Evolutionary conservation across 2,797 vertebrate species (phyloP), one percentile per base, ranked within the genome.

Genomic region (Pristis pectinata): DNA sequence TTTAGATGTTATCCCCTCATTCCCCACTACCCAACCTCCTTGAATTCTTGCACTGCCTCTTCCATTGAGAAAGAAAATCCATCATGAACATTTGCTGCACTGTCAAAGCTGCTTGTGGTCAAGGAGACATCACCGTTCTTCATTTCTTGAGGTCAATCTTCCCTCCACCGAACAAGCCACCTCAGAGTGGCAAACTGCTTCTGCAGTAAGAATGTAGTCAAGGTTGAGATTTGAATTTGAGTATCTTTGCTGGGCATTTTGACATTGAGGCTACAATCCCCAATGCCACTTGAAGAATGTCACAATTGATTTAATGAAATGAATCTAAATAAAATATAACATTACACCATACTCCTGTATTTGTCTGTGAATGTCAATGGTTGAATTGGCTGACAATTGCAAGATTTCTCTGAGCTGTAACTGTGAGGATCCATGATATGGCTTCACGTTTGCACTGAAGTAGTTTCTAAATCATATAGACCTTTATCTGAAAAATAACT

Each of bases 261-360:
- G 70, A 10, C 41, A 64, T 49, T 27, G 59, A 37, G 22, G 30
- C 3, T 34, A 72, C 67, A 11, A 70, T 49, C 22, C 37, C 27
- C 37, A 74, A 15, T 74, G 3, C 37, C 7, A 6, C 0, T 3
- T 64, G 49, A 89, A 37, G 37, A 30, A 93, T 72, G 49, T 93
- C 92, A 93, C 1, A 93, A 93, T 30, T 74, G 92, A 93, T 93
- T 93, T 93, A 30, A 59, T 89, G 85, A 34, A 89, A 93, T 93
- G 44, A 72, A 22, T 19, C n/a, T 19, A 70, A 70, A 30, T 44
- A 72, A 67, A 92, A 37, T 92, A 34, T 92, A 64, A 67, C 93
- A 37, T 72, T 41, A 93, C 1, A 76, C 19, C 1, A 3, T 49
- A 93, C 4, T 49, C 70, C 27, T 15, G 41, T 74, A 74, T 74